Evolutionary conservation across 2,888 invertebrate species (phyloP), one percentile per base, ranked within the genome.

Genomic region (Phlogophora meticulosa): DNA sequence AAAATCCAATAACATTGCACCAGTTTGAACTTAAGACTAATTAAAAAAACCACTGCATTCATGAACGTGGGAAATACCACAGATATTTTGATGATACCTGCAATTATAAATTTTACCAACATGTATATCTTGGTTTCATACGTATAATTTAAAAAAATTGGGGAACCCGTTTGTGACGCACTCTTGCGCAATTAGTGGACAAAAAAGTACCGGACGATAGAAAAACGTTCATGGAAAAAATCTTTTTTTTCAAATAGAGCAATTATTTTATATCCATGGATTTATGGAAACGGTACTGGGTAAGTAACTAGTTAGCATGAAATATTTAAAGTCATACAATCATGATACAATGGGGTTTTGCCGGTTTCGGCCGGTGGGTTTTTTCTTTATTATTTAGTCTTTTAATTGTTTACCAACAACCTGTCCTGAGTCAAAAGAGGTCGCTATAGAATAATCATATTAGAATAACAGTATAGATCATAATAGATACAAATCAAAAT

Each of bases 301-400:
- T 73, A 64, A 34, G 11, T 67, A 60, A 42, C 42, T 38, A 46
- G 36, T 51, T 43, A 51, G 13, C 32, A 46, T 38, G 32, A 70
- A 70, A 43, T 36, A 53, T 43, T 71, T 43, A 43, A 52, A 59
- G 34, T 65, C 72, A n/a, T n/a, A n/a, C n/a, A n/a, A n/a, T n/a
- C n/a, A 72, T 77, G 78, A 72, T 72, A 73, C 72, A 73, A 76
- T 71, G 77, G 72, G 77, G 72, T 70, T 70, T 76, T 73, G 24
- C 77, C 72, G 34, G 46, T 53, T 34, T 38, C 32, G 45, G 46
- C n/a, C n/a, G n/a, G n/a, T n/a, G n/a, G n/a, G n/a, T n/a, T n/a
- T n/a, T n/a, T n/a, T n/a, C n/a, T n/a, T n/a, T n/a, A n/a, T n/a
- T n/a, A n/a, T n/a, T n/a, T n/a, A n/a, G n/a, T n/a, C n/a, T n/a